These are phyloP conservation scores for Pseudomyrmex concolor DNA, from an alignment of 1,140 invertebrate genomes.

Conservation along the genomic window DNA sequence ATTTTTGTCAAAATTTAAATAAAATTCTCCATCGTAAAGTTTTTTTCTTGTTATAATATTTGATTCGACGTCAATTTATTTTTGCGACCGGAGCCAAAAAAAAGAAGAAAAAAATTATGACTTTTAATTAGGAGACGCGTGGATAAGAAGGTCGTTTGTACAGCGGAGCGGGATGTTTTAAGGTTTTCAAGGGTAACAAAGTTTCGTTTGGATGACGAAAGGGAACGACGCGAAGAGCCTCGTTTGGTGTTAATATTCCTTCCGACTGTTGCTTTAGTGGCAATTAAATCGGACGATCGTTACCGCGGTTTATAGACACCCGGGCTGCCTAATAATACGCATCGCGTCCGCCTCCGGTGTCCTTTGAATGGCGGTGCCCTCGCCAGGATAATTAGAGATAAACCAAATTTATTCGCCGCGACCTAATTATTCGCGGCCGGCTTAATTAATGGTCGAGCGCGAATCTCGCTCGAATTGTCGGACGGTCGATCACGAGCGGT, in stretches of 20 bases:
- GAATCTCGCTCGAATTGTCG: constrained; percentile 64
- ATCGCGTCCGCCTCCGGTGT: constrained; percentile 22
- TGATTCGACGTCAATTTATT: background rate
- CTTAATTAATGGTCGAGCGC: constrained; percentile 71
- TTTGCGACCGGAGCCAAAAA: too few relatives aligned
- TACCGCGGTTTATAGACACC: constrained; percentile 52
- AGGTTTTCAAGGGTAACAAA: constrained; percentile 9
- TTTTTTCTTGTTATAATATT: background rate
- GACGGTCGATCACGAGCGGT: constrained; percentile 27
- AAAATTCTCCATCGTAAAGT: background rate
- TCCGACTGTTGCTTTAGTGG: constrained; percentile 59
- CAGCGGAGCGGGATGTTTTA: background rate
- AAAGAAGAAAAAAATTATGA: background rate
- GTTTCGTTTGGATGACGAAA: constrained; percentile 37
- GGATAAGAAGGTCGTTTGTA: constrained; percentile 34
- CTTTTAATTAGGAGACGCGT: constrained; percentile 17
- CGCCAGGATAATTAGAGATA: constrained; percentile 73
- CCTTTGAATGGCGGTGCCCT: constrained; percentile 66
- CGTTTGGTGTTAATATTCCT: constrained; percentile 58
- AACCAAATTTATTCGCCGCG: constrained; percentile 73
- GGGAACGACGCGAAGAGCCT: constrained; percentile 11
- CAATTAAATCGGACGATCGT: constrained; percentile 68
- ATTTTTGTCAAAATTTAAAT: too few relatives aligned
- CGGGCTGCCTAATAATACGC: constrained; percentile 65
- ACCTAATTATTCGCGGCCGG: constrained; percentile 72